Evolutionary conservation across 2,888 invertebrate genomes (phyloP), one percentile per base, ranked within the genome.

Genomic region (Drosophila emarginata): DNA sequence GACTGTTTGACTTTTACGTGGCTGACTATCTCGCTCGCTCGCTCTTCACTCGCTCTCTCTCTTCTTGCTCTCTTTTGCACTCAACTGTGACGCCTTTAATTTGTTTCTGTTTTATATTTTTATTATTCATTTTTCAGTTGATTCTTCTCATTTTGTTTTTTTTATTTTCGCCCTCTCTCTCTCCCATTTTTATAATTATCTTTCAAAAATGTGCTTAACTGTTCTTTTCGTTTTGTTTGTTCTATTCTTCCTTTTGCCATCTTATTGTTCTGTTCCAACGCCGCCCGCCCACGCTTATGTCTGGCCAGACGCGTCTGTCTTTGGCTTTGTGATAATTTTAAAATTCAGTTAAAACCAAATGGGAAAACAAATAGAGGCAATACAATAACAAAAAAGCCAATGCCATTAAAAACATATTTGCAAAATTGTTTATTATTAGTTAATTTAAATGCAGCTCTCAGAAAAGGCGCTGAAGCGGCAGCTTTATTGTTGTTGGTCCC

Each of bases 11-110:
- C 52, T 53, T 18, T 65, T 61, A 60, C 58, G 45, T 18, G 45
- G 45, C 45, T 21, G 21, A 45, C 45, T 32, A 37, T 56, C 64
- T 40, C 28, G 21, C 36, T 26, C 26, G 21, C n/a, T 45, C n/a
- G 11, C 36, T 28, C 40, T 28, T 15, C 57, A 32, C 67, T 61
- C 56, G 4, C 51, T 53, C 21, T 60, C 32, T 37, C 18, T 52
- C 57, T 53, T 18, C 21, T 45, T 11, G 12, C 28, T 39, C 40
- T 60, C 54, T 64, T 66, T 61, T 68, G 61, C 72, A 72, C 74
- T 77, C 83, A 82, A 78, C 74, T 78, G 86, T 85, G 86, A 87
- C 85, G 87, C 75, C 74, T 77, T 67, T 61, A 71, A 71, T 80
- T 83, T 80, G 18, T 45, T 45, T 45, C 15, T 40, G 15, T 40